Evolutionary conservation across 2,113 vertebrate species (phyloP).

Genomic region (Sphyrna mokarran): DNA sequence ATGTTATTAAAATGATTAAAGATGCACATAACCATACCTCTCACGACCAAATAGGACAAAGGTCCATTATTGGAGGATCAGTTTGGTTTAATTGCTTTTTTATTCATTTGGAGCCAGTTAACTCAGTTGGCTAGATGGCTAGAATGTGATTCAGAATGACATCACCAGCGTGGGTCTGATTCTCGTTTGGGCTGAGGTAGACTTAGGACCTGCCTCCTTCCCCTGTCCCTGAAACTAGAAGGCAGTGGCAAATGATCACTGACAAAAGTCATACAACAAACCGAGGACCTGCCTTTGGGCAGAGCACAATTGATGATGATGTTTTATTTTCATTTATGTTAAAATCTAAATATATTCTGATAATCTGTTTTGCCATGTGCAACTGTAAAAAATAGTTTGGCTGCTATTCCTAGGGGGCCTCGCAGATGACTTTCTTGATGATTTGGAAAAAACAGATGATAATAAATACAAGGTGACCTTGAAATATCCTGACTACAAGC

Average conservation of each 20-base stretch:
- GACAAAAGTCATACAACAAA: background rate
- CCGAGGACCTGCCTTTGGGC: background rate
- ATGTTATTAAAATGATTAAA: background rate
- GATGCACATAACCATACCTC: background rate
- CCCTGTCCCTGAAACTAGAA: background rate
- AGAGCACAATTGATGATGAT: background rate
- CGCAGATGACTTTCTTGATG: conserved; percentile 73
- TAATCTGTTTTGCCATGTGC: background rate
- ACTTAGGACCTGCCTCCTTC: background rate
- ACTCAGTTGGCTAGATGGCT: background rate
- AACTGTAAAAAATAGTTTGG: background rate
- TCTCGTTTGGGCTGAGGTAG: background rate
- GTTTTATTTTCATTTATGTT: background rate
- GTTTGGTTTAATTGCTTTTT: background rate
- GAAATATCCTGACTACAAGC: conserved; percentile 87
- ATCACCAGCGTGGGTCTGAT: background rate
- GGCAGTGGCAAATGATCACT: background rate
- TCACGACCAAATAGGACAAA: background rate
- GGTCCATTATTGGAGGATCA: background rate
- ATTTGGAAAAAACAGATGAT: conserved; percentile 65
- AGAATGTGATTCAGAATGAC: background rate
- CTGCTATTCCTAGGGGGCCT: conserved; percentile 65
- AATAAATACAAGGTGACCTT: conserved; percentile 75
- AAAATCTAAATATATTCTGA: background rate
- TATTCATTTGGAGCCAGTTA: background rate